Evolutionary conservation across 2,888 invertebrate genomes (phyloP).

Genomic region (Dendrolimus houi): DNA sequence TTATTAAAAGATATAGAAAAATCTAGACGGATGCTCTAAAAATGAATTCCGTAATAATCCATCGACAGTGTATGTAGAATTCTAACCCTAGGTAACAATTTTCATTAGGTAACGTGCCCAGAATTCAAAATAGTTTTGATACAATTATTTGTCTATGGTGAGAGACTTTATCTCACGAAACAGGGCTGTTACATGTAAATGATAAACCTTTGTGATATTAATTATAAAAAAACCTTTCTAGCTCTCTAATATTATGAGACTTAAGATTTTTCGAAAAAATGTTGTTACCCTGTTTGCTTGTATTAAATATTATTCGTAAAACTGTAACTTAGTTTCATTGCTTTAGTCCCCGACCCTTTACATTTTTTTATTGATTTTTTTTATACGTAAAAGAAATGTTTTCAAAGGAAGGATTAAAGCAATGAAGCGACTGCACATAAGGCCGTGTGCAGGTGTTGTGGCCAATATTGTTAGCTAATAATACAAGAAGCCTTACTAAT

Average conservation of each 20-base stretch:
- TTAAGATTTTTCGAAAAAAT: constrained; percentile 8
- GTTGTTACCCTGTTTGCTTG: constrained; percentile 33
- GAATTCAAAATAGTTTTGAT: too few relatives aligned
- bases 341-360: constrained; percentile 55
- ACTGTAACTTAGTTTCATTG: constrained; percentile 58
- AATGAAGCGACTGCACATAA: constrained; percentile 47
- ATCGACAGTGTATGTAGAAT: too few relatives aligned
- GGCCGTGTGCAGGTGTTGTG: background rate
- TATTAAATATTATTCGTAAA: constrained; percentile 47
- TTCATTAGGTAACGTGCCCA: background rate
- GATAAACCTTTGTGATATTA: constrained; percentile 1
- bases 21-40: too few relatives aligned
- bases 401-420: constrained; percentile 55
- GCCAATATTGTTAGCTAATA: background rate
- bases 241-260: constrained; percentile 12
- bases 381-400: constrained; percentile 14
- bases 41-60: too few relatives aligned
- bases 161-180: background rate
- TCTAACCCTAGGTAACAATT: background rate
- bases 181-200: background rate
- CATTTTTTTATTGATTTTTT: constrained; percentile 4
- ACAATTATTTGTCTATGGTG: too few relatives aligned
- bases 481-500: background rate
- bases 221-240: background rate
- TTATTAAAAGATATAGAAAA: too few relatives aligned